Conservation (phyloP, 2,113 vertebrate genomes). For the Emberiza fucata region DNA sequence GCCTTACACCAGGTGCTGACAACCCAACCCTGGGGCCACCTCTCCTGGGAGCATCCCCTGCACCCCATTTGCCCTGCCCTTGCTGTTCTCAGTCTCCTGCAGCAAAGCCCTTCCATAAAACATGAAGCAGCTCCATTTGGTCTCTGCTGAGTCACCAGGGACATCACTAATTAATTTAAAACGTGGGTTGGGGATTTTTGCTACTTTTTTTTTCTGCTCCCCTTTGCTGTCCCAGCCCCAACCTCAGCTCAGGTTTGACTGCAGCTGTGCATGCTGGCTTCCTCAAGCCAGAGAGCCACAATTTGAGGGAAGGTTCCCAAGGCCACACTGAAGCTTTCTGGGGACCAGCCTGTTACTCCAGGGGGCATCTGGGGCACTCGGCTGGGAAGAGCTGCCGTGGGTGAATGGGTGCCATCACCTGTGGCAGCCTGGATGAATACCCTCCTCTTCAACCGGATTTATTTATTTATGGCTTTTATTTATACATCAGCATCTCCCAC, state of each 20-base stretch:
- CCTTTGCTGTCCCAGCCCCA: not conserved
- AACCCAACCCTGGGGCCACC: rapidly evolving
- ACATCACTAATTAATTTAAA: conserved; percentile 42
- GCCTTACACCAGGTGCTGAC: not conserved
- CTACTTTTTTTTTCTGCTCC: not conserved
- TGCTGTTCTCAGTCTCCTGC: not conserved
- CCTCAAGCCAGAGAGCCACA: not conserved
- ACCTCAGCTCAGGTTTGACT: not conserved
- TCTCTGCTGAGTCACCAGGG: conserved; percentile 27
- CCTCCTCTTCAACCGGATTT: not conserved
- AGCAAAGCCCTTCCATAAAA: conserved; percentile 16
- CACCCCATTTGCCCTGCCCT: not conserved
- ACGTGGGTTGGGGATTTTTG: not conserved
- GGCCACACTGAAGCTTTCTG: not conserved
- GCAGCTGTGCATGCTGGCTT: not conserved
- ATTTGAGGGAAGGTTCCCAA: not conserved
- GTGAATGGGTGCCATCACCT: not conserved
- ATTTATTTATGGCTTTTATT: not conserved
- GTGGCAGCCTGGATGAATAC: not conserved
- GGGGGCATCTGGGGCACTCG: rapidly evolving
- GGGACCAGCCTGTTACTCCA: not conserved
- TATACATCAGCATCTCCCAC: not conserved
- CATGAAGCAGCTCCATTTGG: conserved; percentile 31
- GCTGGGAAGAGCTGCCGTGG: rapidly evolving
- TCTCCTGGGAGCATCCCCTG: not conserved